Evolutionary conservation across 1,140 invertebrate genomes (phyloP), one percentile per base, ranked within the genome.

Genomic region (Drosophila pseudoananassae): DNA sequence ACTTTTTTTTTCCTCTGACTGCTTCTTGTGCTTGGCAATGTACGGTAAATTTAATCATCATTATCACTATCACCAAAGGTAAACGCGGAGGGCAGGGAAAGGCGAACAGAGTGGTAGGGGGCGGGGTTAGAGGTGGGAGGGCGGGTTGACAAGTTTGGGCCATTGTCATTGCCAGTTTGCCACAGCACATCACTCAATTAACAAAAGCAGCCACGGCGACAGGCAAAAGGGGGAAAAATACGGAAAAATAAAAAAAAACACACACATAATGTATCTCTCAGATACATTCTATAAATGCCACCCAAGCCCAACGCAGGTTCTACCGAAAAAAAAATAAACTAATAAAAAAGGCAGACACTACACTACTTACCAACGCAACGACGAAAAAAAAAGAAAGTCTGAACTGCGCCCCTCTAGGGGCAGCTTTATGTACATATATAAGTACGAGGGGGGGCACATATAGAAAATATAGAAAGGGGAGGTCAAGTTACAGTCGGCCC

Each of bases 41-140:
- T 40, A 69, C 74, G 65, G 74, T 78, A 78, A 72, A 82, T 85
- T 87, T 72, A 82, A 85, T 85, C 82, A 85, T 87, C 69, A 87
- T 78, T 82, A 85, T 78, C 78, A 76, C 73, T 70, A 68, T 68
- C 65, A 49, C 52, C 25, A 60, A 40, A 17, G 38, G 27, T 17
- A 27, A n/a, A 14, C 17, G 25, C 25, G 52, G 36, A 9, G 9
- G 40, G 36, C 49, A 40, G 36, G 33, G 23, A n/a, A 14, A 49
- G 20, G 20, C 20, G 20, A 20, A 20, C 20, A 20, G 20, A 20
- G 20, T 3, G 20, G 20, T 20, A 20, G 14, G 45, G 9, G 46
- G 5, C 14, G 27, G 56, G 20, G 29, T 36, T 36, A 36, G 27
- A 17, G 29, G 52, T 14, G 12, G n/a, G 17, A 9, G 9, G n/a